phyloP scores from a whole-genome alignment of 2,888 invertebrate genomes.

The Incurvaria masculella region DNA sequence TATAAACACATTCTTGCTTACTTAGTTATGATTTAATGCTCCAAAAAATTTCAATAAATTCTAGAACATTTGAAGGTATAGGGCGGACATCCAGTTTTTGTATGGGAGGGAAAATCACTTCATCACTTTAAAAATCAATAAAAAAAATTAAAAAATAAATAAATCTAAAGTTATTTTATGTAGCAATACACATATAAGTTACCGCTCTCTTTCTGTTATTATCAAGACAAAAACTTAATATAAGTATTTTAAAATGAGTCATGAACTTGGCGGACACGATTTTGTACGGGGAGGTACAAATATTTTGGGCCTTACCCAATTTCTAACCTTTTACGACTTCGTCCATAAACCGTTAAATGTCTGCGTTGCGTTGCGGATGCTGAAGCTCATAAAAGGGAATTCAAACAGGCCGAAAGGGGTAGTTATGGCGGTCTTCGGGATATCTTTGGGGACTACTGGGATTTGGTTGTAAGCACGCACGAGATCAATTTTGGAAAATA shows the following conservation, averaged over 20 bases:
- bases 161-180: too few relatives aligned
- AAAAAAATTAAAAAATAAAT: too few relatives aligned
- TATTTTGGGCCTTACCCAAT: not conserved
- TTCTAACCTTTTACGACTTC: constrained; percentile 15
- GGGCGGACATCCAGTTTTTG: too few relatives aligned
- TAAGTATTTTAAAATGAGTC: too few relatives aligned
- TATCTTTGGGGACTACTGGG: constrained; percentile 21
- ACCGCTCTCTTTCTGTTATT: too few relatives aligned
- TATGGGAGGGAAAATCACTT: too few relatives aligned
- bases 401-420: constrained; percentile 25
- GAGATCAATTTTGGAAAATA: constrained; percentile 22
- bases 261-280: too few relatives aligned
- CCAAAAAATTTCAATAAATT: constrained; percentile 2
- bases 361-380: constrained; percentile 30
- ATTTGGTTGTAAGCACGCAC: constrained; percentile 25
- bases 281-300: too few relatives aligned
- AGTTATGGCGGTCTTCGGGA: constrained; percentile 24
- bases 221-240: too few relatives aligned
- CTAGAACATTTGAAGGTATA: too few relatives aligned
- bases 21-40: constrained; percentile 1
- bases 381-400: constrained; percentile 24
- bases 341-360: constrained; percentile 27
- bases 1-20: constrained; percentile 2
- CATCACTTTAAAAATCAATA: too few relatives aligned
- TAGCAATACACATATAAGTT: too few relatives aligned